These are phyloP conservation scores for Drosophila trapezifrons DNA, from an alignment of 1,140 invertebrate species.

Conservation along the genomic window DNA sequence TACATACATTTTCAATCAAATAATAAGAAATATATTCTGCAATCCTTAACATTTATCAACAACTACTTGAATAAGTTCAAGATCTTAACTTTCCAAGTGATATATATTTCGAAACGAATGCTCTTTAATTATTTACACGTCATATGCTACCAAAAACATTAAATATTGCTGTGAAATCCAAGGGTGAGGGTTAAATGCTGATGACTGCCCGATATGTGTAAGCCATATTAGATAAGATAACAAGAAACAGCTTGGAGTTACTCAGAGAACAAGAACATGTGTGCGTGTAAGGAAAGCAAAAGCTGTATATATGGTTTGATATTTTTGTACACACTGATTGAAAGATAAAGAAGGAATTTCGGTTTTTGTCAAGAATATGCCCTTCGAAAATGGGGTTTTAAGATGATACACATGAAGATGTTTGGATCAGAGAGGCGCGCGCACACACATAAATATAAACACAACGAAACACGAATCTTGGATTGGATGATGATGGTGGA, in stretches of 20 bases:
- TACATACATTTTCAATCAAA: too few species aligned
- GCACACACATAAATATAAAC: slow-evolving; percentile 34
- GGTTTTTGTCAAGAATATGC: background rate
- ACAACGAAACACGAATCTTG: slow-evolving; percentile 43
- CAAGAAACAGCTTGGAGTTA: slow-evolving; percentile 37
- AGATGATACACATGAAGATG: slow-evolving; percentile 3
- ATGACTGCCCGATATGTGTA: slow-evolving; percentile 22
- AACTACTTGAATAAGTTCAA: too few species aligned
- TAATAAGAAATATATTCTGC: too few species aligned
- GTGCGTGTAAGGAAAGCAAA: slow-evolving; percentile 21
- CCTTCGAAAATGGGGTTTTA: slow-evolving; percentile 12
- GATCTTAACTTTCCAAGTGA: too few species aligned
- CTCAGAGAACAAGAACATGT: slow-evolving; percentile 9
- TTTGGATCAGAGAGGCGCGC: slow-evolving; percentile 5
- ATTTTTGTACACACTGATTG: slow-evolving; percentile 24
- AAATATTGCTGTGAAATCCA: background rate
- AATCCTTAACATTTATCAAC: too few species aligned
- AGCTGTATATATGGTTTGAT: slow-evolving; percentile 25
- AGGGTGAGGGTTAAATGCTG: slow-evolving; percentile 11
- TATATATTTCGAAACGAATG: too few species aligned
- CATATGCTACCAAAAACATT: background rate
- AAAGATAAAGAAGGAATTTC: slow-evolving; percentile 9
- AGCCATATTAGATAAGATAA: slow-evolving; percentile 47
- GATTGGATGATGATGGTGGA: slow-evolving; percentile 19
- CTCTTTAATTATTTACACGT: too few species aligned